Evolutionary conservation across 2,797 vertebrate species (phyloP).

Genomic region (Smutsia temminckii): DNA sequence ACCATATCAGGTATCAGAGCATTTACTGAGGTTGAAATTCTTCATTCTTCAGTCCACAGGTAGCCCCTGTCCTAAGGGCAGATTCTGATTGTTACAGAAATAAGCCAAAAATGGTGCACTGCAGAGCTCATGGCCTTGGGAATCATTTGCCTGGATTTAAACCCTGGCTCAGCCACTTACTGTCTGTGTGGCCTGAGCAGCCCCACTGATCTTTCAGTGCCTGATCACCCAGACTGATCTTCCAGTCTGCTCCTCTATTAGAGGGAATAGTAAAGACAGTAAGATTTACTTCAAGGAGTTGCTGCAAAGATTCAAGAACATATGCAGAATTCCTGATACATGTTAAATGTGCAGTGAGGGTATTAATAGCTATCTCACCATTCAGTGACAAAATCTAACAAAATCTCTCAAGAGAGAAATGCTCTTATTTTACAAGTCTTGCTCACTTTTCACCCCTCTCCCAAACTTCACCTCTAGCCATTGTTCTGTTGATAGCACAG

Average conservation of each 20-base stretch:
- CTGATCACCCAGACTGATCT: no score
- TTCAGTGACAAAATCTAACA: neutral
- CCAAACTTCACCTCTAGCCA: neutral
- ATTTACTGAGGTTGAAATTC: neutral
- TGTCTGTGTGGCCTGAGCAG: neutral
- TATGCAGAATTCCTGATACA: neutral
- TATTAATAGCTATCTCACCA: neutral
- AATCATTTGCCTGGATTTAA: neutral
- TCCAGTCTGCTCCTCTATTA: neutral
- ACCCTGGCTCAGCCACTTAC: neutral
- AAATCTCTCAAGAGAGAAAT: neutral
- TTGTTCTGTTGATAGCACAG: neutral
- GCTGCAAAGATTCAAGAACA: neutral
- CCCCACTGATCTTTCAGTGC: neutral
- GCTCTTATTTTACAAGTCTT: neutral
- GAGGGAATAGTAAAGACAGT: neutral
- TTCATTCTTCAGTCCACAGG: neutral
- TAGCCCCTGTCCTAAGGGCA: neutral
- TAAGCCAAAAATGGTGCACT: neutral
- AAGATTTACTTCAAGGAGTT: neutral
- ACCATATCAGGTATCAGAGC: neutral
- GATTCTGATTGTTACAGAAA: neutral
- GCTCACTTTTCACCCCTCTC: neutral
- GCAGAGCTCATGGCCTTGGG: neutral
- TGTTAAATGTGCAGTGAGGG: neutral